Percentiles rank a stretch among this genome's conserved stretches.
phyloP scores from a whole-genome alignment of 2,113 vertebrate species.

The Fulmarus glacialis region DNA sequence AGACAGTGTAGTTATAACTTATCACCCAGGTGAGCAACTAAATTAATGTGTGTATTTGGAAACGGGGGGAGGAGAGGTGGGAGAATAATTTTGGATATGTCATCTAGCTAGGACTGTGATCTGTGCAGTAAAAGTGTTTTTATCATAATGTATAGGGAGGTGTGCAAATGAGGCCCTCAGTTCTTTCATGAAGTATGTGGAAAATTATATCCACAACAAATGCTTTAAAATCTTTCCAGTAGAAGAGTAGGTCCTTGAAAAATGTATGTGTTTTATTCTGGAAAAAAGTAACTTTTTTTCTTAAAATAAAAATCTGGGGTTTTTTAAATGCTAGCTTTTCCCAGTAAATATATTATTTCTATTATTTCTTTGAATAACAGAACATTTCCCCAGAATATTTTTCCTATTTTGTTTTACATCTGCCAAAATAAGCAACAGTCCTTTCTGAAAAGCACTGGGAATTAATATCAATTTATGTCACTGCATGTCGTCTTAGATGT shows the following conservation, averaged over 20 bases:
- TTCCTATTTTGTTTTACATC: neutral
- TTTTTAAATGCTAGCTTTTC: neutral
- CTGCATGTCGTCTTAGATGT: neutral
- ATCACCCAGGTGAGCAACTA: neutral
- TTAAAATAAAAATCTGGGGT: neutral
- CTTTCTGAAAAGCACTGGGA: neutral
- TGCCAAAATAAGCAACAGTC: neutral
- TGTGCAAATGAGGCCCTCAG: neutral
- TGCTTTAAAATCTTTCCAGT: neutral
- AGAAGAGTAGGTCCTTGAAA: neutral
- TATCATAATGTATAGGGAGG: neutral
- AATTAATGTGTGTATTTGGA: neutral
- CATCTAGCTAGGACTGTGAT: neutral
- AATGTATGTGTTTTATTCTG: neutral
- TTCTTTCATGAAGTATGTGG: neutral
- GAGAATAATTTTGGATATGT: neutral
- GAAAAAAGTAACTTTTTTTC: neutral
- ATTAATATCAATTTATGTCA: neutral
- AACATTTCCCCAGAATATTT: neutral
- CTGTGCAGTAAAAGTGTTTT: neutral
- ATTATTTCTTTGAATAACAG: neutral
- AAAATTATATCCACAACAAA: neutral
- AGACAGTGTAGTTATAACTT: neutral
- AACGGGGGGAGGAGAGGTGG: neutral
- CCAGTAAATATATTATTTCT: neutral